Evolutionary conservation across 2,113 vertebrate species (phyloP).

Genomic region (Emydura subglobosa): DNA sequence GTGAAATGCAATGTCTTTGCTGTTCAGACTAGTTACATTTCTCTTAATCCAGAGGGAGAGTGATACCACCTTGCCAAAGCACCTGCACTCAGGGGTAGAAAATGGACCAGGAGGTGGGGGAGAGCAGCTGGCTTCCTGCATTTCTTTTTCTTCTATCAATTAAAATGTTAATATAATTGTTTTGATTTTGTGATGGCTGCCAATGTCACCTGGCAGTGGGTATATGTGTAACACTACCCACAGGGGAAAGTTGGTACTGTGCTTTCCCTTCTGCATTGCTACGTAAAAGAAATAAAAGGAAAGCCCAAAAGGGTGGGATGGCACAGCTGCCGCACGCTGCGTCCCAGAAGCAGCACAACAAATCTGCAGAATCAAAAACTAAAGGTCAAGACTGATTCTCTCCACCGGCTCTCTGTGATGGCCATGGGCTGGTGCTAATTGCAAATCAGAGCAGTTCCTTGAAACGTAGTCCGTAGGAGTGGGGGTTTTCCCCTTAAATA

Average conservation of each 20-base stretch:
- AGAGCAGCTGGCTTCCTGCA: not conserved
- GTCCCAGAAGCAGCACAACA: not conserved
- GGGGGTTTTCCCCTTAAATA: not conserved
- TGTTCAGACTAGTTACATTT: not conserved
- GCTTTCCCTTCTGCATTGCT: not conserved
- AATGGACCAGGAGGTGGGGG: not conserved
- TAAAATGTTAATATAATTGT: not conserved
- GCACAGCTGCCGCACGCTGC: not conserved
- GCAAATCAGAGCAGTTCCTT: too few relatives aligned
- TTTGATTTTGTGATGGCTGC: not conserved
- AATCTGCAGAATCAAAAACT: not conserved
- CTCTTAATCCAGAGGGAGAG: not conserved
- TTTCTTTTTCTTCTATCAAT: not conserved
- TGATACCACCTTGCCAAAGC: not conserved
- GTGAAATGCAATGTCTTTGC: not conserved
- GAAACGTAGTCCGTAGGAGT: too few relatives aligned
- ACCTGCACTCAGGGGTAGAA: not conserved
- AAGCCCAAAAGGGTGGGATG: not conserved
- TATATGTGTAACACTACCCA: not conserved
- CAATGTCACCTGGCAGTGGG: not conserved
- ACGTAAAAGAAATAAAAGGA: not conserved
- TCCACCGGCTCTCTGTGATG: too few relatives aligned
- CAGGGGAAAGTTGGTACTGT: not conserved
- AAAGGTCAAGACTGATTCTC: too few relatives aligned
- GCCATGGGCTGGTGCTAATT: too few relatives aligned